Conservation (phyloP, 2,888 invertebrate species). For the Agrochola lychnidis region DNA sequence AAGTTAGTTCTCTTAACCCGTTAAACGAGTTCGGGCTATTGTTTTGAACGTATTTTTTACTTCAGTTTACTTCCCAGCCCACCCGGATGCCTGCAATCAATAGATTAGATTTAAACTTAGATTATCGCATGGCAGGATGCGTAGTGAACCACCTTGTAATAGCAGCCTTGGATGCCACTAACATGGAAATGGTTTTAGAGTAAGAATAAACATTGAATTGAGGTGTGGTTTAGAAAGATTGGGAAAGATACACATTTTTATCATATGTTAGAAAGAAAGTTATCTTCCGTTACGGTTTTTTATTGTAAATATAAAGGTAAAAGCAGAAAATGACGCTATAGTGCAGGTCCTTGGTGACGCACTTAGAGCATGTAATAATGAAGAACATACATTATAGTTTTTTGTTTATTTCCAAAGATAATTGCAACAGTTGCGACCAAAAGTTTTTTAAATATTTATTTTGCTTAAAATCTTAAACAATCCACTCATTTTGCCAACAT, state of each 20-base stretch:
- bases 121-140: conserved; percentile 63
- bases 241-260: neutral
- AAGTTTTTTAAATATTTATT: neutral
- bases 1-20: conserved; percentile 61
- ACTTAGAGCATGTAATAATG: neutral
- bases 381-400: neutral
- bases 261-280: neutral
- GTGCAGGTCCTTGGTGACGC: no score
- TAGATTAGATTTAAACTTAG: conserved; percentile 69
- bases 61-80: conserved; percentile 70
- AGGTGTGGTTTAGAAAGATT: conserved; percentile 10
- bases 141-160: conserved; percentile 42
- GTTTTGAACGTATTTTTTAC: conserved; percentile 69
- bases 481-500: conserved; percentile 12
- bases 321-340: neutral
- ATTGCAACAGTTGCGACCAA: neutral
- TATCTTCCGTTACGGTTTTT: neutral
- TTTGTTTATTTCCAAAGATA: neutral
- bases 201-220: conserved; percentile 35
- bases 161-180: conserved; percentile 33
- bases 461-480: conserved; percentile 2
- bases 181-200: conserved; percentile 66
- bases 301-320: neutral
- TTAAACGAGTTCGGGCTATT: conserved; percentile 66
- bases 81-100: conserved; percentile 76